A percentile compares a stretch with the other conserved stretches of the same genome.
phyloP scores from a whole-genome alignment of 2,113 vertebrate species.

The Crotalus helleri region DNA sequence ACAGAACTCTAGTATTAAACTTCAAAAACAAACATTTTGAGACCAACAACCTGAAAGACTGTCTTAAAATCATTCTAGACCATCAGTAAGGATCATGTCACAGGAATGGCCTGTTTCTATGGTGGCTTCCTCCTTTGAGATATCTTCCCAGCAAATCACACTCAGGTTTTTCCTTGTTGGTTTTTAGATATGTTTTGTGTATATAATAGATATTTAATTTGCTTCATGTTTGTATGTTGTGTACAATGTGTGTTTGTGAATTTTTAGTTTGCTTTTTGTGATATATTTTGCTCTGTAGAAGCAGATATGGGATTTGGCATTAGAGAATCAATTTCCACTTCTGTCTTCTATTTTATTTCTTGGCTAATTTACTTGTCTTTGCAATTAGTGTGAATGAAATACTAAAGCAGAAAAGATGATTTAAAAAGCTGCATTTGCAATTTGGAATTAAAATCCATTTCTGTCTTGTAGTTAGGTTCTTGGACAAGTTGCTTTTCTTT shows the following conservation, averaged over 20 bases:
- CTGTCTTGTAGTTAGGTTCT: background rate
- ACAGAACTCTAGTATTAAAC: background rate
- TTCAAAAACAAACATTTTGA: background rate
- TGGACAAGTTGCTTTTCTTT: background rate
- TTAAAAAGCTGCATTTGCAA: background rate
- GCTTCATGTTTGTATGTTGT: background rate
- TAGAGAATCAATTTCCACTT: background rate
- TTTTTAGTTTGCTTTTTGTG: background rate
- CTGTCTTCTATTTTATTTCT: background rate
- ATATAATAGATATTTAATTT: background rate
- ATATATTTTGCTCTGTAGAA: background rate
- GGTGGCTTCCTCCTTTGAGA: background rate
- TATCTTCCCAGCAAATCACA: background rate
- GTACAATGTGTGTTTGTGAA: background rate
- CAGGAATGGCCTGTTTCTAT: background rate
- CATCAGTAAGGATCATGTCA: background rate
- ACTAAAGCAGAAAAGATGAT: background rate
- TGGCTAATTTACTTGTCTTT: background rate
- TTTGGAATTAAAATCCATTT: background rate
- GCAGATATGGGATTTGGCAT: background rate
- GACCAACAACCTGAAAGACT: background rate
- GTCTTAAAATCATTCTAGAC: background rate
- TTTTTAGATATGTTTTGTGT: background rate
- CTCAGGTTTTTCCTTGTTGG: background rate
- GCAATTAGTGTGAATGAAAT: background rate